Evolutionary conservation across 2,797 vertebrate genomes (phyloP).

Genomic region (Bovichtus diacanthus): DNA sequence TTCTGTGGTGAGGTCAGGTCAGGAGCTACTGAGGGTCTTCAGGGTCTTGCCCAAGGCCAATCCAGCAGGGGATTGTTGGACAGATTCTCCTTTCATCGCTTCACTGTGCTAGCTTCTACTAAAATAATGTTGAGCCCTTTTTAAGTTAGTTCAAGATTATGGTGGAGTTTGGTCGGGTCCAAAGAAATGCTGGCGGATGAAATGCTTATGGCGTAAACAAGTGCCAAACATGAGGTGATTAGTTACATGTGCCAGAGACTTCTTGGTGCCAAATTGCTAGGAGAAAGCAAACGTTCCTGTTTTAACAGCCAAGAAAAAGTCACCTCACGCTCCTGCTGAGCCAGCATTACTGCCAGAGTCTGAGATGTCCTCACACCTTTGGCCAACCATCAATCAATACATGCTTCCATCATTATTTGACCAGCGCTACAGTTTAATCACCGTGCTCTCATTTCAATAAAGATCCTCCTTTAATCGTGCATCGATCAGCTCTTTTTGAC

Average conservation of each 20-base stretch:
- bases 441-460: slow-evolving; percentile 42
- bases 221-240: slow-evolving; percentile 53
- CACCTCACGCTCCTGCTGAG: slow-evolving; percentile 51
- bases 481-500: slow-evolving; percentile 44
- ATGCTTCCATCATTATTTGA: slow-evolving; percentile 53
- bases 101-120: background rate
- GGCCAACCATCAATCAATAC: slow-evolving; percentile 69
- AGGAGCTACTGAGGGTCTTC: background rate
- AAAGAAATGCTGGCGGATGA: slow-evolving; percentile 29
- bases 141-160: slow-evolving; percentile 25
- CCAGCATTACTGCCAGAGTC: slow-evolving; percentile 39
- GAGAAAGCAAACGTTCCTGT: slow-evolving; percentile 9
- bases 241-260: slow-evolving; percentile 46
- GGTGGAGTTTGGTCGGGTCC: slow-evolving; percentile 20
- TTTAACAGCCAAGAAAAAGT: slow-evolving; percentile 63
- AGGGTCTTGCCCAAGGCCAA: background rate
- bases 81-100: background rate
- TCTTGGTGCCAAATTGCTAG: slow-evolving; percentile 51
- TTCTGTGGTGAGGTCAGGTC: background rate
- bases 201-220: slow-evolving; percentile 38
- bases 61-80: background rate
- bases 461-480: slow-evolving; percentile 37
- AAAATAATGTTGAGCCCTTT: slow-evolving; percentile 9
- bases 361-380: slow-evolving; percentile 58
- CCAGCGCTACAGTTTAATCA: slow-evolving; percentile 61